These are phyloP conservation scores for Agelastica alni DNA, from an alignment of 2,888 invertebrate species.

Conservation along the genomic window DNA sequence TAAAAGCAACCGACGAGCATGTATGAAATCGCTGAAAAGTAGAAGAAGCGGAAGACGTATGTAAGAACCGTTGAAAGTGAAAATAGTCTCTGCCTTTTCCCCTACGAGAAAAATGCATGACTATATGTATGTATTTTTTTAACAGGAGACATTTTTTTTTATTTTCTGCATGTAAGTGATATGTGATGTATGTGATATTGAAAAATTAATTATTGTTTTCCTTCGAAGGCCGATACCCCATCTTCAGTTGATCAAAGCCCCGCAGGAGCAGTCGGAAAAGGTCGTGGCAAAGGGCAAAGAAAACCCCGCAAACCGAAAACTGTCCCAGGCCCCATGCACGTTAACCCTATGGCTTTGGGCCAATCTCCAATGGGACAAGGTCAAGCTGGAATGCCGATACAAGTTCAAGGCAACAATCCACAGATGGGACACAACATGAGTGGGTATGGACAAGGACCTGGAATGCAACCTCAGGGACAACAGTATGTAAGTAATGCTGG, in stretches of 20 bases:
- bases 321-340: constrained; percentile 50
- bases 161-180: too few species aligned
- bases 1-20: too few species aligned
- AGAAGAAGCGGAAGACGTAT: too few species aligned
- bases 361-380: constrained; percentile 33
- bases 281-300: constrained; percentile 59
- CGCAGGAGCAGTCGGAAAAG: constrained; percentile 56
- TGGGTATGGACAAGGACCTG: constrained; percentile 42
- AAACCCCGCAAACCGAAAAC: constrained; percentile 59
- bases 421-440: constrained; percentile 51
- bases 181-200: too few species aligned
- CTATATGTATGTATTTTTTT: too few species aligned
- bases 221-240: constrained; percentile 69
- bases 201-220: too few species aligned
- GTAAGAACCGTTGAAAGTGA: too few species aligned
- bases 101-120: too few species aligned
- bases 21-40: too few species aligned
- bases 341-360: constrained; percentile 35
- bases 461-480: constrained; percentile 48
- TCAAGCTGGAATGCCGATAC: constrained; percentile 45
- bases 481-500: constrained; percentile 54
- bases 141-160: too few species aligned
- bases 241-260: constrained; percentile 72
- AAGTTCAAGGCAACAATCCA: constrained; percentile 48
- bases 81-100: too few species aligned